Percentiles rank a stretch among this genome's conserved stretches.
Evolutionary conservation across 2,888 invertebrate species (phyloP).

Genomic region (Pyrochroa serraticornis): DNA sequence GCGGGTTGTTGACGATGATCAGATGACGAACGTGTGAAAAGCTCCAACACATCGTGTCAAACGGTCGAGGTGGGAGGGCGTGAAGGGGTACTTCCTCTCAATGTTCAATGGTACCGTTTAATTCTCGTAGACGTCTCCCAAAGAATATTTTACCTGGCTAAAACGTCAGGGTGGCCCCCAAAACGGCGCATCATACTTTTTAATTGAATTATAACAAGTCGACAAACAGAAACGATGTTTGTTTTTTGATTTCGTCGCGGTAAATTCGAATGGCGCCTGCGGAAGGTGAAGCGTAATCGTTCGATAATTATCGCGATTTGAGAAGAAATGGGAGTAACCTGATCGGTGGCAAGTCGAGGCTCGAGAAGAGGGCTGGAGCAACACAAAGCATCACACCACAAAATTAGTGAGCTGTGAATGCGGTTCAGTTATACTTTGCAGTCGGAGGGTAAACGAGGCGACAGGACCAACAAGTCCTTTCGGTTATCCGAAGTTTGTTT

Average conservation of each 20-base stretch:
- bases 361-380: constrained; percentile 29
- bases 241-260: neutral
- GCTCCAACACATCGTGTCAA: constrained; percentile 53
- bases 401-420: constrained; percentile 44
- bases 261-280: neutral
- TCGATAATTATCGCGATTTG: constrained; percentile 12
- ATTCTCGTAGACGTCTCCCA: constrained; percentile 49
- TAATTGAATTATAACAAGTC: constrained; percentile 15
- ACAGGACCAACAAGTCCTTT: neutral
- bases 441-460: constrained; percentile 10
- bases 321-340: constrained; percentile 16
- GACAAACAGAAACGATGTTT: neutral
- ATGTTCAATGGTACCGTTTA: constrained; percentile 48
- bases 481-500: too few relatives aligned
- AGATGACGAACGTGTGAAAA: constrained; percentile 52
- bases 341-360: constrained; percentile 18
- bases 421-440: constrained; percentile 37
- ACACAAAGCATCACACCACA: constrained; percentile 46
- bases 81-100: constrained; percentile 46
- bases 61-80: constrained; percentile 46
- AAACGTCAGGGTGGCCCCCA: constrained; percentile 36
- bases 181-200: constrained; percentile 40
- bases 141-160: constrained; percentile 39
- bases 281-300: constrained; percentile 7
- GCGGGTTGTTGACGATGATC: constrained; percentile 27